Evolutionary conservation across 2,797 vertebrate species (phyloP).

Genomic region (Brotula barbata): DNA sequence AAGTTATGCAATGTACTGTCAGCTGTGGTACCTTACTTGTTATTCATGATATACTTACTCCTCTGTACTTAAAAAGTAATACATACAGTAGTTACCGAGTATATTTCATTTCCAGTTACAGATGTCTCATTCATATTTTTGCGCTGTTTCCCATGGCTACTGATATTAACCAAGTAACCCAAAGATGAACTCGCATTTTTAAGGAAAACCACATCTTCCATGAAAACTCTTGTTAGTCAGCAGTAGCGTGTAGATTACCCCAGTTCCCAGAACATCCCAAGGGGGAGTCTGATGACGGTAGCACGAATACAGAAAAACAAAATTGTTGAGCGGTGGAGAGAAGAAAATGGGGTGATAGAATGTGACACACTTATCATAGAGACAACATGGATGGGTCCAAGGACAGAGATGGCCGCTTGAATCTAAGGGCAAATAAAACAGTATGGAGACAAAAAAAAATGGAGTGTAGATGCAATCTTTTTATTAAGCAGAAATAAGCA

Average conservation of each 20-base stretch:
- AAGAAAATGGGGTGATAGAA: conserved; percentile 21
- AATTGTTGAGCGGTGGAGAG: conserved; percentile 33
- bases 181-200: conserved; percentile 20
- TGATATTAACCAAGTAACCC: conserved; percentile 14
- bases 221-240: conserved; percentile 45
- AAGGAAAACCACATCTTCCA: conserved; percentile 23
- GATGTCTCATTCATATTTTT: conserved; percentile 2
- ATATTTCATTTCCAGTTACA: too few species aligned
- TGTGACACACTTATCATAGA: conserved; percentile 11
- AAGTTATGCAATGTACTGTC: too few species aligned
- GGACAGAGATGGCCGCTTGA: conserved; percentile 9
- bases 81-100: too few species aligned
- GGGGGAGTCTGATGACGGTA: conserved; percentile 56
- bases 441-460: neutral
- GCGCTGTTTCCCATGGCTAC: conserved; percentile 17
- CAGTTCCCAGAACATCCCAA: conserved; percentile 55
- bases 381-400: conserved; percentile 7
- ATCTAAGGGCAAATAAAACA: conserved; percentile 7
- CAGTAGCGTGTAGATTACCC: conserved; percentile 38
- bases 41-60: too few species aligned
- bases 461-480: conserved; percentile 11
- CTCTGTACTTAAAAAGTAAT: too few species aligned
- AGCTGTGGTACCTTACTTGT: too few species aligned
- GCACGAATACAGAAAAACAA: conserved; percentile 40
- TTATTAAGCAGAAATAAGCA: conserved; percentile 9